These are phyloP conservation scores for Pangasius krempfi DNA, from an alignment of 2,797 vertebrate species.

Conservation along the genomic window DNA sequence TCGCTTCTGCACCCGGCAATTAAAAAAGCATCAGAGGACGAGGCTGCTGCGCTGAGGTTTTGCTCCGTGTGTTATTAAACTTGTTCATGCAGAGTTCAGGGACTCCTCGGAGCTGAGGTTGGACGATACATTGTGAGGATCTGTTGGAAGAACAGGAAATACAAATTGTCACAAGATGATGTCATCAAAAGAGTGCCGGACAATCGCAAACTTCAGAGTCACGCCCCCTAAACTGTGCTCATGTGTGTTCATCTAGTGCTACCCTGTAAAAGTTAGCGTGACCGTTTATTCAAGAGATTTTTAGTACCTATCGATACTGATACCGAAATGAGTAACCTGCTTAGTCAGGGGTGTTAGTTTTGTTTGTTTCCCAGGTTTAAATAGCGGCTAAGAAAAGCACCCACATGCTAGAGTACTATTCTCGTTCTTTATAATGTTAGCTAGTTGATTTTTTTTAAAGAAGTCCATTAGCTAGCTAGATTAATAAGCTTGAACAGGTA, in stretches of 20 bases:
- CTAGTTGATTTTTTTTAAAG: neutral
- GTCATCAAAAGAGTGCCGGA: neutral
- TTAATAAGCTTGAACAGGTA: too few species aligned
- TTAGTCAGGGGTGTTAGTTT: neutral
- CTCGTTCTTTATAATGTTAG: too few species aligned
- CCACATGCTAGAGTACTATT: too few species aligned
- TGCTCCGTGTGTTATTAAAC: neutral
- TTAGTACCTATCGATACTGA: neutral
- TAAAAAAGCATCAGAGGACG: constrained; percentile 44
- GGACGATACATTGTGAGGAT: neutral
- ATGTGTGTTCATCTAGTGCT: neutral
- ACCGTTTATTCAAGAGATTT: neutral
- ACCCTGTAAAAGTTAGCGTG: neutral
- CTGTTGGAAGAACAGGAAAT: neutral
- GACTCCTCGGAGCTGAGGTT: constrained; percentile 5
- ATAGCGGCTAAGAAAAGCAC: too few species aligned
- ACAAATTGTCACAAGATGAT: neutral
- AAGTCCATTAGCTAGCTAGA: neutral
- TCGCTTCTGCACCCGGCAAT: constrained; percentile 39
- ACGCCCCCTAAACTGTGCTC: neutral
- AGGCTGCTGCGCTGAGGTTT: constrained; percentile 21
- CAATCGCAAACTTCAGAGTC: neutral
- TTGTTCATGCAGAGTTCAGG: constrained; percentile 27
- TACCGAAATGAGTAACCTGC: too few species aligned
- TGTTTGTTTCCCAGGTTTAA: too few species aligned